Percentiles rank a stretch among this genome's conserved stretches.
Conservation (phyloP, 2,888 invertebrate species). For the Agelastica alni region DNA sequence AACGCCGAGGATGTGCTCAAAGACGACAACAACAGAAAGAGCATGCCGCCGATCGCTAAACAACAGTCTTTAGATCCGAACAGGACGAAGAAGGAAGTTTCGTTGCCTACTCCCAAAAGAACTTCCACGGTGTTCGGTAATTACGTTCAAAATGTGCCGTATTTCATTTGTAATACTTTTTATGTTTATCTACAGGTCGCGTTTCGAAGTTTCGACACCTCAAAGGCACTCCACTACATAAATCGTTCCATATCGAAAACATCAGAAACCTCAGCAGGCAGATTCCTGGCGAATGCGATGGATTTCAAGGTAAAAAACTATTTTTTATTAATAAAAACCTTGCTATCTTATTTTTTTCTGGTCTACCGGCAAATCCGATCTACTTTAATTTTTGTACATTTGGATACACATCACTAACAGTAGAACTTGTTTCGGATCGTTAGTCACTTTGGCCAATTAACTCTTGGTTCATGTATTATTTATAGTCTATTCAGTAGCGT, state of each 20-base stretch:
- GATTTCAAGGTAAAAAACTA: slow-evolving; percentile 84
- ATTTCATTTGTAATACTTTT: background rate
- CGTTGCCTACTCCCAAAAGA: slow-evolving; percentile 72
- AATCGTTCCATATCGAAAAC: slow-evolving; percentile 90
- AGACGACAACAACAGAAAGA: slow-evolving; percentile 56
- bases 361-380: too few relatives aligned
- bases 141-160: too few relatives aligned
- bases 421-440: too few relatives aligned
- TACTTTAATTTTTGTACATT: too few relatives aligned
- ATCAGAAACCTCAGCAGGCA: slow-evolving; percentile 87
- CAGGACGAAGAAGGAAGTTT: slow-evolving; percentile 54
- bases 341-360: too few relatives aligned
- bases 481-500: too few relatives aligned
- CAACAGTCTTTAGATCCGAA: slow-evolving; percentile 60
- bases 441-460: too few relatives aligned
- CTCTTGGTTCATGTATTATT: too few relatives aligned
- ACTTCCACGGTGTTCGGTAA: slow-evolving; percentile 85
- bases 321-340: too few relatives aligned
- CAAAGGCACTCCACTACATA: slow-evolving; percentile 88
- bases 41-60: slow-evolving; percentile 55
- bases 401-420: too few relatives aligned
- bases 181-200: slow-evolving; percentile 62
- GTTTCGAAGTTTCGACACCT: slow-evolving; percentile 92
- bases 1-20: slow-evolving; percentile 57
- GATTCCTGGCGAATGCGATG: slow-evolving; percentile 92